phyloP scores from a whole-genome alignment of 2,797 vertebrate genomes.

The Basileuterus tristriatus region DNA sequence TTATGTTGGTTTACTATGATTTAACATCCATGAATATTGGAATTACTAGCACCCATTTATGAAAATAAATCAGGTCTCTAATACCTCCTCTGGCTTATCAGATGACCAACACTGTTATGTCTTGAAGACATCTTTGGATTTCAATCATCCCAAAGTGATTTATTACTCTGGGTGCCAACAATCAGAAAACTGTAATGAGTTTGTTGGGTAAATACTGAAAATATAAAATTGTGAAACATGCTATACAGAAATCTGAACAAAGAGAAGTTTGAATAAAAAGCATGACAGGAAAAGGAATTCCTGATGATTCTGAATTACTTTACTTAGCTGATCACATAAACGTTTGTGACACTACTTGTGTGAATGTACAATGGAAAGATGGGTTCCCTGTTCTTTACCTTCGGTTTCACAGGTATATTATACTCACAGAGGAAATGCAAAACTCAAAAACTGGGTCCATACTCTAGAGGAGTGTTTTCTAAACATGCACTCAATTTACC shows the following conservation, averaged over 20 bases:
- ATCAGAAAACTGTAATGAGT: background rate
- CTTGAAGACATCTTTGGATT: background rate
- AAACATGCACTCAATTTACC: background rate
- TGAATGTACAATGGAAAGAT: background rate
- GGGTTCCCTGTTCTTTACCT: background rate
- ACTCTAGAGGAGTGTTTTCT: background rate
- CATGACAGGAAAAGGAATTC: background rate
- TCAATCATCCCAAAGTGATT: fast-evolving
- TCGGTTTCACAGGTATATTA: background rate
- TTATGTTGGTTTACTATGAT: background rate
- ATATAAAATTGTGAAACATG: background rate
- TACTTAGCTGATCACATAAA: background rate
- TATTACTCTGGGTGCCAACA: background rate
- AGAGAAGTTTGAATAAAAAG: background rate
- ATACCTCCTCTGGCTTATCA: background rate
- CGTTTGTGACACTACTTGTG: background rate
- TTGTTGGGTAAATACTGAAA: background rate
- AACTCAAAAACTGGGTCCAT: background rate
- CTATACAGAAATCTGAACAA: background rate
- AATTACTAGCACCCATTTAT: background rate
- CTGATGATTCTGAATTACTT: background rate
- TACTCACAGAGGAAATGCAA: background rate
- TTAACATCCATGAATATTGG: background rate
- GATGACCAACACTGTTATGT: background rate
- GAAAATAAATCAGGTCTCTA: background rate